Evolutionary conservation across 1,140 invertebrate species (phyloP).

Genomic region (Theocolax elegans): DNA sequence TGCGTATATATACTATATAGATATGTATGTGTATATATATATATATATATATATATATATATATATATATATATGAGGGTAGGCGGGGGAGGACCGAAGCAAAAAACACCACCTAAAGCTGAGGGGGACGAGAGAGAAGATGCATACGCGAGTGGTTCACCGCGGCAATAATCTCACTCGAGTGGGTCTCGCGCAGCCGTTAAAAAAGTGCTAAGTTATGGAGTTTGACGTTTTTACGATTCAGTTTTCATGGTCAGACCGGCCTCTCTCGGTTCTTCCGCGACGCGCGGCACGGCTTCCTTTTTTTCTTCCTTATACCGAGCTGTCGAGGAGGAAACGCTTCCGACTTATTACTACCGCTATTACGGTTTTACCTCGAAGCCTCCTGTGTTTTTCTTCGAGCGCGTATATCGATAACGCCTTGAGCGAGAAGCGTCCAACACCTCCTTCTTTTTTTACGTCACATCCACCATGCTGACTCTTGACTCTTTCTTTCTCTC

Average conservation of each 20-base stretch:
- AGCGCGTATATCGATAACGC: no score
- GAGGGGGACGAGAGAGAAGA: not conserved
- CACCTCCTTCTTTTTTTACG: no score
- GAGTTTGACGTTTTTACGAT: slow-evolving; percentile 57
- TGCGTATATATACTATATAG: no score
- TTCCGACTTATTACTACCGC: slow-evolving; percentile 46
- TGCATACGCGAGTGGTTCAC: slow-evolving; percentile 18
- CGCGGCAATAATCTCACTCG: slow-evolving; percentile 42
- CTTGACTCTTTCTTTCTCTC: no score
- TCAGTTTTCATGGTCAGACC: slow-evolving; percentile 40
- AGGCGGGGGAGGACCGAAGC: not conserved
- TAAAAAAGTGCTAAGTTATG: slow-evolving; percentile 52
- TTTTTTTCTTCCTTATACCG: not conserved
- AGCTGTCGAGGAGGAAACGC: slow-evolving; percentile 40
- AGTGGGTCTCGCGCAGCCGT: slow-evolving; percentile 39
- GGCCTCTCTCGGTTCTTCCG: not conserved
- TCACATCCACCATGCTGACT: no score
- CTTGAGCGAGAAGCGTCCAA: no score
- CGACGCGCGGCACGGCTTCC: not conserved
- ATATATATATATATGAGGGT: no score
- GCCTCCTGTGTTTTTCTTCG: no score
- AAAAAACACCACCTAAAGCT: no score
- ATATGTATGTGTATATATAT: no score
- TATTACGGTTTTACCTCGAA: slow-evolving; percentile 22
- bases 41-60: no score